Conservation (phyloP, 2,888 invertebrate genomes). For the Marasmarcha lunaedactyla region DNA sequence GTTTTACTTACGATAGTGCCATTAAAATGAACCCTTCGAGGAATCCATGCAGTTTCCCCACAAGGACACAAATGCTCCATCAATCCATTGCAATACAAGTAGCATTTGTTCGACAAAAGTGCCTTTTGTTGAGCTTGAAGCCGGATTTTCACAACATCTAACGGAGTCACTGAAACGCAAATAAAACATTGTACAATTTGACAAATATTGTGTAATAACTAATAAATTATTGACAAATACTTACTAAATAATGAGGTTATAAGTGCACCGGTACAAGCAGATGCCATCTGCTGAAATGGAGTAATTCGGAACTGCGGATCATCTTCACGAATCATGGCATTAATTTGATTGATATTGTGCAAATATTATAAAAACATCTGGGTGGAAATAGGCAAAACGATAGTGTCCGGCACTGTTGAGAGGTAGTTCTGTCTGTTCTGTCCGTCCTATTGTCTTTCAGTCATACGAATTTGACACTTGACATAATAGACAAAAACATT, state of each 20-base stretch:
- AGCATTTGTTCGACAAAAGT: conserved; percentile 86
- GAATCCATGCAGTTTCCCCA: conserved; percentile 74
- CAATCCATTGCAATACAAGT: conserved; percentile 96
- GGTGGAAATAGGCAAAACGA: too few species aligned
- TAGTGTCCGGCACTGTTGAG: too few species aligned
- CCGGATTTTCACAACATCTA: conserved; percentile 99
- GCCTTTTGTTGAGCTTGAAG: conserved; percentile 94
- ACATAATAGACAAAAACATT: too few species aligned
- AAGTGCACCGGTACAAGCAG: conserved; percentile 89
- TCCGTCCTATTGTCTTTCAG: too few species aligned
- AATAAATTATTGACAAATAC: conserved; percentile 20
- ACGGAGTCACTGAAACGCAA: conserved; percentile 86
- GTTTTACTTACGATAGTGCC: conserved; percentile 75
- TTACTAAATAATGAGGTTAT: conserved; percentile 90
- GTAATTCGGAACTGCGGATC: conserved; percentile 83
- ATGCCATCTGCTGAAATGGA: conserved; percentile 84
- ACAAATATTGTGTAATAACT: not conserved
- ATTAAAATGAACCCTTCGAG: conserved; percentile 77
- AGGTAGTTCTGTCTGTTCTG: too few species aligned
- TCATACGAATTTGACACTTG: too few species aligned
- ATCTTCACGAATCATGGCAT: conserved; percentile 68
- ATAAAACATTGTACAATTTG: too few species aligned
- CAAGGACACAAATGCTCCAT: conserved; percentile 98
- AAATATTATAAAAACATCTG: too few species aligned
- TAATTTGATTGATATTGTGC: conserved; percentile 6